Evolutionary conservation across 2,797 vertebrate genomes (phyloP), one percentile per base, ranked within the genome.

Genomic region (Ptychadena robeensis): DNA sequence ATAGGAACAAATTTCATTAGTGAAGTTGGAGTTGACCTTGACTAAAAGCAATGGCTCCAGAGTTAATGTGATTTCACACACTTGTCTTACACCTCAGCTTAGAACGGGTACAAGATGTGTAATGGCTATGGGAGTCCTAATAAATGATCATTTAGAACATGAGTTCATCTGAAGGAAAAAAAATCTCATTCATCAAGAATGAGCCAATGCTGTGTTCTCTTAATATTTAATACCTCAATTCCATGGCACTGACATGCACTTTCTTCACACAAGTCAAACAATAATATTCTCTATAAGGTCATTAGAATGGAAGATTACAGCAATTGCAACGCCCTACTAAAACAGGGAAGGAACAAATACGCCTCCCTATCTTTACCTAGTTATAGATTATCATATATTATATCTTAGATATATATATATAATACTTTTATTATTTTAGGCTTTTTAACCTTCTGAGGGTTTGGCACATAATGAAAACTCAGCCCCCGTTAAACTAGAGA

Each of bases 1-100:
- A 79, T 69, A 79, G 69, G 65, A 34, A 25, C 73, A 66, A 74
- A 81, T 68, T 57, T 82, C 32, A 75, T 82, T 82, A 82, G 64
- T 30, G 67, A 67, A 82, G 64, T 38, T 59, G 63, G 28, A 68
- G 66, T 59, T 75, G 48, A 74, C 71, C 71, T 82, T 82, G 80
- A 74, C 38, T 57, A 75, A 73, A 72, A 73, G 32, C 32, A 67
- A 74, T 82, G 80, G 72, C 38, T 10, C 18, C 27, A 11, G 44
- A 18, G 31, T 30, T 69, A 82, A 82, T 82, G 72, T 67, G 67
- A 75, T 82, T 75, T 82, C 71, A 73, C 68, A 32, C 35, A 15
- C 63, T 75, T 68, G 72, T 74, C 44, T 61, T 71, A 64, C 27
- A 37, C 71, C 69, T 73, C 38, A 73, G 79, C 69, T 73, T 72